A percentile compares a stretch with the other conserved stretches of the same genome.
These are phyloP conservation scores for Listronotus bonariensis DNA, from an alignment of 1,140 invertebrate species.

Conservation along the genomic window DNA sequence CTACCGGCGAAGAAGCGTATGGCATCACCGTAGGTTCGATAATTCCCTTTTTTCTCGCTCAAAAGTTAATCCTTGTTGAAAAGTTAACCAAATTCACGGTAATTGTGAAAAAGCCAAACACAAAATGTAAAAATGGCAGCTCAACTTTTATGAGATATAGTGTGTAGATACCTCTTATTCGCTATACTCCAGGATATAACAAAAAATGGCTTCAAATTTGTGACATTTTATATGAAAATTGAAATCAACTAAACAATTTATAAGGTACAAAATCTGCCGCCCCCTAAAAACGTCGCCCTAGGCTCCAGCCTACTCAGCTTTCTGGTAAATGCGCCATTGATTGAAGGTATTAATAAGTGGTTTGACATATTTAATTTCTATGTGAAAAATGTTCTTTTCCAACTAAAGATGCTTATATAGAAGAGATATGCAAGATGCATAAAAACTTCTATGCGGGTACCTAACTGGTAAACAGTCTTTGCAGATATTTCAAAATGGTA, in stretches of 20 bases:
- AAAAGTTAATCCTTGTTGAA: constrained; percentile 31
- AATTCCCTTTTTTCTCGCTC: too few species aligned
- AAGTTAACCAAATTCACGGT: constrained; percentile 18
- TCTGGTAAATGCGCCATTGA: too few species aligned
- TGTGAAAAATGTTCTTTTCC: constrained; percentile 10
- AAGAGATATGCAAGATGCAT: too few species aligned
- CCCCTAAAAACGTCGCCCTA: too few species aligned
- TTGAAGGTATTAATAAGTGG: constrained; percentile 16
- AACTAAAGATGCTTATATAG: constrained; percentile 25
- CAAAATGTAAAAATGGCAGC: constrained; percentile 33
- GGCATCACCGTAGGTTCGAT: too few species aligned
- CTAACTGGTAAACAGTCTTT: too few species aligned
- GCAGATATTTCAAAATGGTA: too few species aligned
- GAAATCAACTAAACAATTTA: too few species aligned
- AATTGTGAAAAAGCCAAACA: constrained; percentile 22
- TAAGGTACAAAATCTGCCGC: too few species aligned
- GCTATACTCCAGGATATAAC: constrained; percentile 22
- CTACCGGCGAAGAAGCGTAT: too few species aligned
- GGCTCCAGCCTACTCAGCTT: too few species aligned
- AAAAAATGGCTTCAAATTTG: constrained; percentile 9
- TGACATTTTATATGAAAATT: constrained; percentile 31
- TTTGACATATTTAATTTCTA: constrained; percentile 39
- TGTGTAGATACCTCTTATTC: constrained; percentile 24
- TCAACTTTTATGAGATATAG: constrained; percentile 33
- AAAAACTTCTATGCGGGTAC: too few species aligned